Evolutionary conservation across 2,113 vertebrate species (phyloP), one percentile per base, ranked within the genome.

Genomic region (Taurulus bubalis): DNA sequence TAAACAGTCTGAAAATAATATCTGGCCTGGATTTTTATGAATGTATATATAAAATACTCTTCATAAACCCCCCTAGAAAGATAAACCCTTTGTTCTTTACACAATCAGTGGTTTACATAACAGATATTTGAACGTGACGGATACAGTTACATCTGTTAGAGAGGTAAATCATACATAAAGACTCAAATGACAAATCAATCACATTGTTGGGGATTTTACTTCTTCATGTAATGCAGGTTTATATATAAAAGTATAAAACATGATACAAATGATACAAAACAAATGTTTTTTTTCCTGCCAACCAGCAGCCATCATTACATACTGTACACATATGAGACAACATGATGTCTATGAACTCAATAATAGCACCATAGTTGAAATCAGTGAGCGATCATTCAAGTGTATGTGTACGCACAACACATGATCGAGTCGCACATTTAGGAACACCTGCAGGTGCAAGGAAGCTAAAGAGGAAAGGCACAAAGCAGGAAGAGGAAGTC

Each of bases 291-390:
- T 84, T 9, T 45, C 38, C 93, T 93, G 89, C 93, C 90, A 94
- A 75, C 89, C 92, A 93, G 91, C 92, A 94, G 89, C 92, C 84
- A 88, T 90, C 63, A 56, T 85, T 56, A 85, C 64, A 82, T 12
- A 74, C 82, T 89, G 79, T 87, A 84, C 85, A 91, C 76, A 82
- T 62, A 75, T 40, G 14, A 79, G 73, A 83, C 81, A 82, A 79
- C 77, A 88, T 63, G 64, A 77, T 75, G 82, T 92, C 86, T 89
- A 18, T 38, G 28, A 71, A 86, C 55, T 89, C 55, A 80, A 32
- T 58, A 82, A 78, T 90, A 94, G 91, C 89, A 94, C 91, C 92
- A 60, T 85, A 20, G 73, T 85, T 88, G 88, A 92, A 94, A 91
- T 90, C 91, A 87, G 83, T 85, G 83, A 87, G 88, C 77, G 65